Percentiles rank a stretch among this genome's conserved stretches.
phyloP scores from a whole-genome alignment of 2,113 vertebrate genomes.

The Sinosuthora webbiana region DNA sequence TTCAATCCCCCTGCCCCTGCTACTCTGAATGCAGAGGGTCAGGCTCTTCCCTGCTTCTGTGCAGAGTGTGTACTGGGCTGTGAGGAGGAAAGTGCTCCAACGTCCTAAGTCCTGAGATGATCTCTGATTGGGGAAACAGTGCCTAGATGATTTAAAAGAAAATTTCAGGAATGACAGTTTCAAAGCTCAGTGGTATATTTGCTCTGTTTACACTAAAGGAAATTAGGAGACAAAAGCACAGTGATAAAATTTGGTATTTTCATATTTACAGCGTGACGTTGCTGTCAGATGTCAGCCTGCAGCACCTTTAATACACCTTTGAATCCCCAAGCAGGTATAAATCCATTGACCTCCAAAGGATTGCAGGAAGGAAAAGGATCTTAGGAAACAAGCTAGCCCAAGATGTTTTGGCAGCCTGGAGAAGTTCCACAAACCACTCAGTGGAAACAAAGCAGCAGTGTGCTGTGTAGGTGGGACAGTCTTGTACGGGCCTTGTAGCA shows the following conservation, averaged over 20 bases:
- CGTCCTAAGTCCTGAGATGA: neutral
- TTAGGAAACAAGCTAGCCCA: neutral
- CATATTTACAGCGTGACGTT: neutral
- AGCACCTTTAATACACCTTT: neutral
- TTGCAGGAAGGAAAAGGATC: no score
- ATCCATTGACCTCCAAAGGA: neutral
- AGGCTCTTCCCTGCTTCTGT: neutral
- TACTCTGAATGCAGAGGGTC: neutral
- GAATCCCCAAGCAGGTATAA: neutral
- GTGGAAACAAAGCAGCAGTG: neutral
- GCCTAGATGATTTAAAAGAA: neutral
- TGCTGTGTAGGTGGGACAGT: neutral
- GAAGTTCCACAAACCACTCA: neutral
- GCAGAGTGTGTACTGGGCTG: neutral
- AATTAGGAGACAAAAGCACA: neutral
- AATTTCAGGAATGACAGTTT: neutral
- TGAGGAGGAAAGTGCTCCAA: neutral
- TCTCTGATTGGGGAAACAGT: neutral
- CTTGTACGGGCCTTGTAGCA: neutral
- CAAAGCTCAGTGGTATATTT: neutral
- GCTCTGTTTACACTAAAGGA: neutral
- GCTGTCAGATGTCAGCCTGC: neutral
- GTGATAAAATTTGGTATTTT: neutral
- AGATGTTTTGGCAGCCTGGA: neutral
- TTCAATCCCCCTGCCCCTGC: neutral